Base-by-base conservation (phyloP, 2,113 vertebrate genomes). In the Oceanites oceanicus region DNA sequence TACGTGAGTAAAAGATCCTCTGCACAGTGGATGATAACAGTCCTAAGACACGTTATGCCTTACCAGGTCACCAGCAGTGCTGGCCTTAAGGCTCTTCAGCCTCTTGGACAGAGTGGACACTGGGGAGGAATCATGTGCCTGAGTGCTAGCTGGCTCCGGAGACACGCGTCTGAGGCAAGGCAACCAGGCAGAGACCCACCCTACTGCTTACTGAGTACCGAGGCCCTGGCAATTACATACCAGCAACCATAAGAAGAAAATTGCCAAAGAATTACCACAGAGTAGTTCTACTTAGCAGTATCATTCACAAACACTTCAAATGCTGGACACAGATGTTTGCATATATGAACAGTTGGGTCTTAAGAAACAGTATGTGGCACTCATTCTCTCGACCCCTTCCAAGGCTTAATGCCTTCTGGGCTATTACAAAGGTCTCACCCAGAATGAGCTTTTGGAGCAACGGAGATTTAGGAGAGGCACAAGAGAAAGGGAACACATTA, bases 101-200 rank as follows among this genome's bases (percentile, higher is more conserved):
- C 47, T 40, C 50, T 49, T 27, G 52, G n/a, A 5, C 3, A 13
- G 55, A 29, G 21, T 3, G 20, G 63, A 23, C 58, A 23, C 18
- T 13, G 38, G 34, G 15, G 25, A 59, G 13, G 49, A 92, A 72
- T 38, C 23, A 3, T 0, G 0, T 6, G 1, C 36, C 52, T 65
- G 65, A 29, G 9, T 8, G 49, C 7, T 34, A 7, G 23, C 58
- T 34, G 38, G 32, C 49, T 42, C 62, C 2, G 1, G 76, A 70
- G 22, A 36, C 38, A 26, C 0, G 0, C 30, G 3, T 15, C 15
- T 2, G 2, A 65, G 21, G 26, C 42, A 59, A 42, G n/a, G 10
- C 21, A 67, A 32, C 29, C 22, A 17, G 65, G 49, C 73, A 84
- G 72, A 88, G 44, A 84, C 25, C 26, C 40, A 44, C 10, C 16